A percentile compares a stretch with the other conserved stretches of the same genome.
phyloP scores from a whole-genome alignment of 92 coral and sea anemone genomes.

The Anthopleura xanthogrammica region DNA sequence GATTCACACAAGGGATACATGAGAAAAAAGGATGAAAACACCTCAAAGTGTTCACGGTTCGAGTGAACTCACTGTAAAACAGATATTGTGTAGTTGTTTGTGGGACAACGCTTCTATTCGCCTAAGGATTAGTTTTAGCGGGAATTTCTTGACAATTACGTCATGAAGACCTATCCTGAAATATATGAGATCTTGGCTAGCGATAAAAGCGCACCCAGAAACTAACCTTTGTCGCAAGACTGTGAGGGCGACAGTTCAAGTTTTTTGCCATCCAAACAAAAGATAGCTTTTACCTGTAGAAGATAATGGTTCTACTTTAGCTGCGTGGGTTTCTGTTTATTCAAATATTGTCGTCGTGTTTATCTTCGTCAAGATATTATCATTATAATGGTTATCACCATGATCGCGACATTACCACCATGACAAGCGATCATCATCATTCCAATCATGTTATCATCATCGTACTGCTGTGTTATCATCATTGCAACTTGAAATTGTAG shows the following conservation, averaged over 20 bases:
- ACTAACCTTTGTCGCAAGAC: constrained; percentile 51
- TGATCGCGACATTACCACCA: background rate
- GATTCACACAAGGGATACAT: no score
- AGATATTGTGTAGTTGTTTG: no score
- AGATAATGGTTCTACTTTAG: background rate
- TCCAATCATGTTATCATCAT: background rate
- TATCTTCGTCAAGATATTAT: background rate
- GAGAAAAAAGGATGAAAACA: no score
- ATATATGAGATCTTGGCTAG: no score
- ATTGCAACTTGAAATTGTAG: background rate
- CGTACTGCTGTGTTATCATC: background rate
- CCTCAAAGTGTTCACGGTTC: no score
- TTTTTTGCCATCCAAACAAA: constrained; percentile 19
- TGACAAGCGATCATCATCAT: background rate
- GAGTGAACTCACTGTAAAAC: no score
- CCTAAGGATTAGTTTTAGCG: background rate
- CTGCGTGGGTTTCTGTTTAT: background rate
- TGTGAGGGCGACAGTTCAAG: constrained; percentile 53
- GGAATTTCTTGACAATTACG: no score
- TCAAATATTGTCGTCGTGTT: background rate
- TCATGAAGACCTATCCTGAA: no score
- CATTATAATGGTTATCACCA: background rate
- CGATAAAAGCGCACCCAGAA: background rate
- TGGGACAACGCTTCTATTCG: no score
- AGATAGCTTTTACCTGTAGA: constrained; percentile 21